Evolutionary conservation across 2,113 vertebrate species (phyloP), one percentile per base, ranked within the genome.

Genomic region (Polypterus senegalus): DNA sequence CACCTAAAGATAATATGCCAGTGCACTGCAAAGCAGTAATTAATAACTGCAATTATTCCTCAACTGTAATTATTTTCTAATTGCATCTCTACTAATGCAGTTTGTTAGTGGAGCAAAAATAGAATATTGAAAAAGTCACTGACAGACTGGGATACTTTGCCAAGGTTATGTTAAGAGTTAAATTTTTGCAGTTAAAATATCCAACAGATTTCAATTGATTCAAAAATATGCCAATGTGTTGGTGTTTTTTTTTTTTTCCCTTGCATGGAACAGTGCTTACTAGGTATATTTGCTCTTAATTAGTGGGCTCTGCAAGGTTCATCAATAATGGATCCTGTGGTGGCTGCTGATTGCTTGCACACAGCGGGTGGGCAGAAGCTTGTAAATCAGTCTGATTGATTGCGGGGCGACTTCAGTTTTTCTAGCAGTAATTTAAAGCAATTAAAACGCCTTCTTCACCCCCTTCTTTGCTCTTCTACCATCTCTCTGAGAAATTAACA

Each of bases 311-410:
- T 49, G 59, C 80, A 75, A 83, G 82, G 82, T 89, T 91, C 89
- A 86, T 92, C 89, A 88, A 87, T 89, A 86, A 89, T 69, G 70
- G 81, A 86, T 87, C 83, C 76, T 61, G 80, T 61, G 72, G 85
- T 58, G 64, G 81, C 66, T 71, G 86, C 79, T 87, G 88, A 86
- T 86, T 81, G 86, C 83, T 47, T 76, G 73, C 76, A 82, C 69
- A 27, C 73, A 49, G 85, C 69, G 55, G 85, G 80, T 74, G 75
- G 77, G 77, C 56, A 70, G 3, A 69, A 58, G 69, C 72, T 71
- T 74, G 63, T 80, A 80, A 82, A 82, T 81, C 79, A 81, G 74
- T 65, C 70, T 71, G 81, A 81, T 71, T 70, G 75, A 74, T 73
- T 74, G 73, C 72, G 72, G 82, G 82, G 79, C 79, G 81, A 70